phyloP scores from a whole-genome alignment of 2,113 vertebrate genomes.

The Perccottus glenii region DNA sequence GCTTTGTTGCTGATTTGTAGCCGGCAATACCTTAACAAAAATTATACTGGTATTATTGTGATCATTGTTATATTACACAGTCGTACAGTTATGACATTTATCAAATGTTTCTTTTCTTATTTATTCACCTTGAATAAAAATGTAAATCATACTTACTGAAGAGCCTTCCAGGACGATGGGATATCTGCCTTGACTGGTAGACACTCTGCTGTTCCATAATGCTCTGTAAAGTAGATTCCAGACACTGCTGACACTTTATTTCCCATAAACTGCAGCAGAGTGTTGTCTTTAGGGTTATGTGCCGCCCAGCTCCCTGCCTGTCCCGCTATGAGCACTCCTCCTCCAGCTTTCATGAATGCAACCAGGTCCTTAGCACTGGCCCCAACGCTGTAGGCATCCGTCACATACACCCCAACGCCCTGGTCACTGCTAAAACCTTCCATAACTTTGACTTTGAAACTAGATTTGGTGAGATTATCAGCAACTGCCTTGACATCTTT shows the following conservation, averaged over 20 bases:
- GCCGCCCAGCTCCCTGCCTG: constrained; percentile 86
- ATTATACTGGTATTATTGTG: too few relatives aligned
- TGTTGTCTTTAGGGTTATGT: constrained; percentile 74
- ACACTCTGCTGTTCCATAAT: constrained; percentile 60
- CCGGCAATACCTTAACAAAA: too few relatives aligned
- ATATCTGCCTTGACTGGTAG: constrained; percentile 82
- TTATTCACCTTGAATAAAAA: too few relatives aligned
- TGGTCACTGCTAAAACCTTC: constrained; percentile 51
- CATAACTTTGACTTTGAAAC: constrained; percentile 49
- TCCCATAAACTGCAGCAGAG: constrained; percentile 82
- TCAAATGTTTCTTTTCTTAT: too few relatives aligned
- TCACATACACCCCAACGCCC: constrained; percentile 81
- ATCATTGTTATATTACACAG: too few relatives aligned
- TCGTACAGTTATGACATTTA: too few relatives aligned
- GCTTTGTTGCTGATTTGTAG: too few relatives aligned
- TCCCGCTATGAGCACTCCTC: constrained; percentile 86
- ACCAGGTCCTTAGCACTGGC: constrained; percentile 68
- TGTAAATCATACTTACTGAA: constrained; percentile 84
- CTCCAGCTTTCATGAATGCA: constrained; percentile 83
- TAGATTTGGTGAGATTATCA: constrained; percentile 70
- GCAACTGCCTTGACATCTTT: constrained; percentile 63
- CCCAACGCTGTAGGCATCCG: constrained; percentile 77
- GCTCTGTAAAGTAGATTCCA: constrained; percentile 87
- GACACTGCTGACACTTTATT: constrained; percentile 87
- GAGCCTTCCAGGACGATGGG: constrained; percentile 81